phyloP scores from a whole-genome alignment of 1,140 invertebrate genomes.

The Drosophila quadrilineata region DNA sequence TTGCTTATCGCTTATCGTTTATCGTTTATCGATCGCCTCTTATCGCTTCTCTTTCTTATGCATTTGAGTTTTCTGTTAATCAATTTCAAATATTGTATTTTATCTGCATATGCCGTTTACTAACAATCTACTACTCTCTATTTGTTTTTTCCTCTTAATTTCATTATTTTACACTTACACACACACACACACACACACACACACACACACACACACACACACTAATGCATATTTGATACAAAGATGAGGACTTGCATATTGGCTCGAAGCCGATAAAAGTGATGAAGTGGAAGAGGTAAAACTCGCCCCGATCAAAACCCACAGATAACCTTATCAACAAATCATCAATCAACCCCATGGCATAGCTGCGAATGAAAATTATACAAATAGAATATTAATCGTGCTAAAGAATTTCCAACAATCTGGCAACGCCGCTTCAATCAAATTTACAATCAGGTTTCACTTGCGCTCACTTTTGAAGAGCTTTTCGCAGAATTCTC shows the following conservation, averaged over 20 bases:
- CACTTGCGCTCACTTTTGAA: background rate
- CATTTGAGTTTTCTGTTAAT: background rate
- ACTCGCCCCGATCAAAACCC: background rate
- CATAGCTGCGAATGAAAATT: too few species aligned
- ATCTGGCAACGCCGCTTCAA: too few species aligned
- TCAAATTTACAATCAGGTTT: background rate
- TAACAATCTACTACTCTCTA: slow-evolving; percentile 62
- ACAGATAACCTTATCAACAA: background rate
- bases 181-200: slow-evolving; percentile 21
- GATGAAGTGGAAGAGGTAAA: slow-evolving; percentile 80
- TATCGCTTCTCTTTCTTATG: background rate
- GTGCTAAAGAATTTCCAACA: too few species aligned
- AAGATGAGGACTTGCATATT: slow-evolving; percentile 80
- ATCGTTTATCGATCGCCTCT: slow-evolving; percentile 8
- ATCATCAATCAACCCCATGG: too few species aligned
- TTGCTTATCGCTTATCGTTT: slow-evolving; percentile 1
- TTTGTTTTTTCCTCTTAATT: slow-evolving; percentile 13
- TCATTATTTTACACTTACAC: slow-evolving; percentile 9
- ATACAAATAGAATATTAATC: too few species aligned
- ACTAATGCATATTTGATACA: slow-evolving; percentile 35
- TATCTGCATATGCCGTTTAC: slow-evolving; percentile 42
- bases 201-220: slow-evolving; percentile 2
- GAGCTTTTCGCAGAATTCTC: slow-evolving; percentile 11
- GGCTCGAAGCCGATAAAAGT: slow-evolving; percentile 75
- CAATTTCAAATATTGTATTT: slow-evolving; percentile 7